These are phyloP conservation scores for Troides aeacus DNA, from an alignment of 2,888 invertebrate genomes.

Conservation along the genomic window DNA sequence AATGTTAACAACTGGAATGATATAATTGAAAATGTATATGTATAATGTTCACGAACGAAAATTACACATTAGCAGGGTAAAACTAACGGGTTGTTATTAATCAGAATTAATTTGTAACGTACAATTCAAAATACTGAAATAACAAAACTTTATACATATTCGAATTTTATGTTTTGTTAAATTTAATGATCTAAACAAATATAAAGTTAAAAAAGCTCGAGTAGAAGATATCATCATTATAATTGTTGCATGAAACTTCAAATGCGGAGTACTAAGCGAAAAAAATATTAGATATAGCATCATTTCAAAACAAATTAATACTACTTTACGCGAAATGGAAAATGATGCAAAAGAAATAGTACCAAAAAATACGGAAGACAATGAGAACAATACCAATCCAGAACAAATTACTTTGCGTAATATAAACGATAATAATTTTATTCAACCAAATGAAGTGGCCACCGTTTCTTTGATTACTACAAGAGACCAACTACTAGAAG, in stretches of 20 bases:
- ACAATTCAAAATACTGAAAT: background rate
- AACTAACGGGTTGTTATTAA: background rate
- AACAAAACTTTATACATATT: background rate
- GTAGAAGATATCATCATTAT: background rate
- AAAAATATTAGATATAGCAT: background rate
- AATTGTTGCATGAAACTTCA: background rate
- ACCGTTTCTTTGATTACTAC: background rate
- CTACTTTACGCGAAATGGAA: slow-evolving; percentile 9
- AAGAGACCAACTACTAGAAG: slow-evolving; percentile 2
- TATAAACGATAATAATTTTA: background rate
- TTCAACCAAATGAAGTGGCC: background rate
- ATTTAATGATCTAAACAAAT: background rate
- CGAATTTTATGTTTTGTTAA: background rate
- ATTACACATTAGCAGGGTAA: background rate
- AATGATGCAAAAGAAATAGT: background rate
- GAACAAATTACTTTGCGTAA: slow-evolving; percentile 1
- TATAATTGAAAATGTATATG: background rate
- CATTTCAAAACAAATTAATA: background rate
- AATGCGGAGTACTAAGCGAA: background rate
- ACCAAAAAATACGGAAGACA: slow-evolving; percentile 4
- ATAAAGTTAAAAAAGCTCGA: background rate
- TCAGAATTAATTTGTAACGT: background rate
- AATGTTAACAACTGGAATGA: background rate
- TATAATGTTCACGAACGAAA: background rate
- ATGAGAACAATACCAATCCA: slow-evolving; percentile 1